Conservation (phyloP, 2,113 vertebrate species). For the Myrmecobius fasciatus region DNA sequence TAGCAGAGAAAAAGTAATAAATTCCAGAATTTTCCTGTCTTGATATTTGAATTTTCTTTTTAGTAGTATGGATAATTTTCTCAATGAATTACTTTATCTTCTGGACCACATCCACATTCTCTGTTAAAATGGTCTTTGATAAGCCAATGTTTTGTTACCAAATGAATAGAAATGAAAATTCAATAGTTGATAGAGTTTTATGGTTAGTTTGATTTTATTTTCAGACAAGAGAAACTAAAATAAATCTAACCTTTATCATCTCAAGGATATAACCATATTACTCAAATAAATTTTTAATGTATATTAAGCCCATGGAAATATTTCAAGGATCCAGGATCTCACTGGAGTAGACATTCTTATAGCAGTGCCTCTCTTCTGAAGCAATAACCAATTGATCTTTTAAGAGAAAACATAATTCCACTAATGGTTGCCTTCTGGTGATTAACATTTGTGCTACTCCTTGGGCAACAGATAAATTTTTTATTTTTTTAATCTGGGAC, state of each 20-base stretch:
- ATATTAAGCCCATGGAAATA: background rate
- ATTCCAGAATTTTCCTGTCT: background rate
- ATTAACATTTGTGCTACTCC: background rate
- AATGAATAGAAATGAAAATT: background rate
- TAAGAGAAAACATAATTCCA: background rate
- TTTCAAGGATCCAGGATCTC: background rate
- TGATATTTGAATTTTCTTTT: background rate
- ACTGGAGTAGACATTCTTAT: background rate
- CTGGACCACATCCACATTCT: background rate
- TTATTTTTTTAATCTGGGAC: no score
- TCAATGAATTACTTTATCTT: background rate
- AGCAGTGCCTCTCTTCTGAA: background rate
- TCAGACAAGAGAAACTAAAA: background rate
- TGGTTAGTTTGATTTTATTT: background rate
- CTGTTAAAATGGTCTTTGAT: background rate
- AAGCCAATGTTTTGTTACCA: background rate
- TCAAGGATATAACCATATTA: background rate
- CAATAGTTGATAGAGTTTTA: background rate
- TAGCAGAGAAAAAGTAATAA: background rate
- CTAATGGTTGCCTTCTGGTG: background rate
- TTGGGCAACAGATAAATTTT: background rate
- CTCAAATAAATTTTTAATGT: background rate
- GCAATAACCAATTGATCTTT: background rate
- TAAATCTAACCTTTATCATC: background rate
- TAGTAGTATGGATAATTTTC: background rate